Evolutionary conservation across 2,797 vertebrate species (phyloP), one percentile per base, ranked within the genome.

Genomic region (Ciconia nigra): DNA sequence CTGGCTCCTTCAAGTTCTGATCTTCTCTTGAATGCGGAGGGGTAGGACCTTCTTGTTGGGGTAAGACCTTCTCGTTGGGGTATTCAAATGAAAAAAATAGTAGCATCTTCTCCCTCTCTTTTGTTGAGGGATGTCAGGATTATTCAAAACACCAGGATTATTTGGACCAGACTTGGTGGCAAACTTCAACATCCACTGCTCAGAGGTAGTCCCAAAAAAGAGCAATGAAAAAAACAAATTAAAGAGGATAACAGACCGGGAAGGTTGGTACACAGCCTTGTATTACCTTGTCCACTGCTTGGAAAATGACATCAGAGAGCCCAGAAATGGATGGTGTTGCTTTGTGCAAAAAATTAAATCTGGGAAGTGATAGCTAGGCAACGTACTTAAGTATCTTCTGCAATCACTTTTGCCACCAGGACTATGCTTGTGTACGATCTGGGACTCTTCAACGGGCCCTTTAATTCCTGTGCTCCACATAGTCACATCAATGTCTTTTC

Each of bases 371-470:
- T 1, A 57, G 66, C 19, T 73, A 61, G 5, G 8, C 8, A 33
- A 67, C 13, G 37, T 26, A 71, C 33, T 79, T 62, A 22, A 83
- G 16, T 59, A 67, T 10, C 29, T 62, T 57, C 25, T 55, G 59
- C 47, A 42, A 39, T 35, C 59, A 10, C 29, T 59, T 77, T 3
- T 39, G 77, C 66, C 47, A 71, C 42, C 21, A 39, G 37, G 28
- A 21, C 47, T 28, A 11, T 6, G 19, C 37, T 29, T 21, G 17
- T 11, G 9, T 12, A n/a, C 6, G 15, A 72, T 5, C 18, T 29
- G 26, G 55, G 22, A 67, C 26, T 16, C 55, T 46, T 46, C 54
- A 21, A 33, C 0, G 2, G 0, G 1, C 5, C 21, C 57, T 37
- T 46, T 58, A 35, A 26, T 24, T 67, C 62, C 25, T 26, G 52